A percentile compares a stretch with the other conserved stretches of the same genome.
phyloP scores from a whole-genome alignment of 2,797 vertebrate genomes.

The Phataginus tricuspis region DNA sequence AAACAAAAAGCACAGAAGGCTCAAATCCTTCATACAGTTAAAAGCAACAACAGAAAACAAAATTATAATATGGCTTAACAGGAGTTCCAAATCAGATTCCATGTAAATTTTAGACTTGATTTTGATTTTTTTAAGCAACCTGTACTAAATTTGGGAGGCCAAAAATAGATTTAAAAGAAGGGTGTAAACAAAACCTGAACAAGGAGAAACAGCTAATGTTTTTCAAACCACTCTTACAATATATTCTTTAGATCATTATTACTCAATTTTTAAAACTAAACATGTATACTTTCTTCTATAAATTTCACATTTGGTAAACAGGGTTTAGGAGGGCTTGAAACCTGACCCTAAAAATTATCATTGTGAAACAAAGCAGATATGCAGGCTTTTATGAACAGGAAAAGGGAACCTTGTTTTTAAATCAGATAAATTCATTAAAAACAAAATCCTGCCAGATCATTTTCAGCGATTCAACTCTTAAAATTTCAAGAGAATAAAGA shows the following conservation, averaged over 20 bases:
- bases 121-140: constrained; percentile 32
- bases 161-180: constrained; percentile 46
- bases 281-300: neutral
- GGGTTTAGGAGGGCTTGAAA: neutral
- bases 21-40: neutral
- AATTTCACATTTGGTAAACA: neutral
- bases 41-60: neutral
- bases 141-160: neutral
- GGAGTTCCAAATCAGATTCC: neutral
- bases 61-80: neutral
- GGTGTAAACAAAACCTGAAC: neutral
- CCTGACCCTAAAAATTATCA: neutral
- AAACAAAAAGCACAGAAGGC: neutral
- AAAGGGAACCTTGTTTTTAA: neutral
- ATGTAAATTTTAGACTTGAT: constrained; percentile 16
- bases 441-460: constrained; percentile 5
- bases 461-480: neutral
- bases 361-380: neutral
- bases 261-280: constrained; percentile 7
- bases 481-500: constrained; percentile 39
- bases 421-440: neutral
- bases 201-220: constrained; percentile 25
- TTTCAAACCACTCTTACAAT: constrained; percentile 40
- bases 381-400: neutral
- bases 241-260: neutral